phyloP scores from a whole-genome alignment of 1,140 invertebrate genomes.

The Euura saliciscinereae region DNA sequence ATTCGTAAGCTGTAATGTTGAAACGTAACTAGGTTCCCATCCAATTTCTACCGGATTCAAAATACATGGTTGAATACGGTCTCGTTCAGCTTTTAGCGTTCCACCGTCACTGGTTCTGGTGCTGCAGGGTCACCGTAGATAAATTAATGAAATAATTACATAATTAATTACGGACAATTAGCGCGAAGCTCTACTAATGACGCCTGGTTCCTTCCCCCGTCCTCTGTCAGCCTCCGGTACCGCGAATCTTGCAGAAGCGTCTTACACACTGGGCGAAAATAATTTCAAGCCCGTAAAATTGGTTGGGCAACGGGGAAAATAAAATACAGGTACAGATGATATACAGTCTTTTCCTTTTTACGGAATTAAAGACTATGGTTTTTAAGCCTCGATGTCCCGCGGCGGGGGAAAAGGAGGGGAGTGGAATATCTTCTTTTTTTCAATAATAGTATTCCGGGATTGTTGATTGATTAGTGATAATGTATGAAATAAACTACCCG shows the following conservation, averaged over 20 bases:
- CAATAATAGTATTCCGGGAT: too few relatives aligned
- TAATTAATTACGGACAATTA: slow-evolving; percentile 43
- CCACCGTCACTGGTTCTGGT: not conserved
- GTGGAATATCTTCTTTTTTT: not conserved
- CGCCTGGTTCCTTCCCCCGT: slow-evolving; percentile 16
- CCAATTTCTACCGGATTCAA: not conserved
- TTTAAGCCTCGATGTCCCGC: not conserved
- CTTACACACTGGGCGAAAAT: slow-evolving; percentile 20
- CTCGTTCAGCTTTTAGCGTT: not conserved
- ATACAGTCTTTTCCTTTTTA: not conserved
- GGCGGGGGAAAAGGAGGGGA: not conserved
- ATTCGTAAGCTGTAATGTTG: too few relatives aligned
- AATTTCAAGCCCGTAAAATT: slow-evolving; percentile 17
- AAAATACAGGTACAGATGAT: not conserved
- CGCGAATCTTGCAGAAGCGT: slow-evolving; percentile 8
- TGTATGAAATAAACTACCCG: too few relatives aligned
- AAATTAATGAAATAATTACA: slow-evolving; percentile 41
- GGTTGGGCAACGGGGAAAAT: slow-evolving; percentile 9
- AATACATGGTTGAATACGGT: not conserved
- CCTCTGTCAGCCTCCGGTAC: slow-evolving; percentile 19
- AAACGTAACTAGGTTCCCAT: not conserved
- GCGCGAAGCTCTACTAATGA: slow-evolving; percentile 32
- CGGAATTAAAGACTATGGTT: not conserved
- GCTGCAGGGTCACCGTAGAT: slow-evolving; percentile 30
- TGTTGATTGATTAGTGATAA: too few relatives aligned